Percentiles rank a stretch among this genome's conserved stretches.
Conservation (phyloP, 2,888 invertebrate species). For the Diaprepes abbreviatus region DNA sequence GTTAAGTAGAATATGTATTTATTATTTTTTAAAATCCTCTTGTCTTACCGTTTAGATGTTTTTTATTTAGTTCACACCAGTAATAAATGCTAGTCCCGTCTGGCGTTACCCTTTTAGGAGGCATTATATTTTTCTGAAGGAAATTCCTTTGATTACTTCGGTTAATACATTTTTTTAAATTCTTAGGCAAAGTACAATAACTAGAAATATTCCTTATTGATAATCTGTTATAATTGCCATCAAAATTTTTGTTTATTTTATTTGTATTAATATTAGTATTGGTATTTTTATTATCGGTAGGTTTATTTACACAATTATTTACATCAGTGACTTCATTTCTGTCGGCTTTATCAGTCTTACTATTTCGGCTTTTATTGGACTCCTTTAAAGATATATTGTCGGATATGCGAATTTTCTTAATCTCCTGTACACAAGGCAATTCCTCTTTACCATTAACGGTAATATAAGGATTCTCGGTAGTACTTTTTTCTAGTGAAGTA, state of each 20-base stretch:
- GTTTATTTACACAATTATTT: slow-evolving; percentile 47
- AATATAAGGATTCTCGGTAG: slow-evolving; percentile 70
- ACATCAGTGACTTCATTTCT: slow-evolving; percentile 32
- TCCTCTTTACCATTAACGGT: slow-evolving; percentile 80
- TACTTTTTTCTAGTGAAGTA: slow-evolving; percentile 58
- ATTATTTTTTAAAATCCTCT: too few relatives aligned
- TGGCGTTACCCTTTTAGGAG: slow-evolving; percentile 83
- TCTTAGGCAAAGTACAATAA: slow-evolving; percentile 71
- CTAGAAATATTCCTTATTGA: slow-evolving; percentile 65
- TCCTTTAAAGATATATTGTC: slow-evolving; percentile 46
- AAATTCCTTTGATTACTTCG: slow-evolving; percentile 55
- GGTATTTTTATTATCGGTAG: slow-evolving; percentile 48
- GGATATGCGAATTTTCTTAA: slow-evolving; percentile 57
- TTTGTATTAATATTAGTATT: slow-evolving; percentile 55
- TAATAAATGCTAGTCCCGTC: slow-evolving; percentile 90
- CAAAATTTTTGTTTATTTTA: slow-evolving; percentile 56
- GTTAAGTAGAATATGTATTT: too few relatives aligned
- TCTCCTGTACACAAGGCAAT: slow-evolving; percentile 72
- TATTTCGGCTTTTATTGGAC: slow-evolving; percentile 33
- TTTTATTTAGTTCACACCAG: slow-evolving; percentile 86
- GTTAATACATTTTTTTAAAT: slow-evolving; percentile 58
- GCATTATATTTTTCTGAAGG: slow-evolving; percentile 65
- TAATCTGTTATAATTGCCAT: slow-evolving; percentile 65
- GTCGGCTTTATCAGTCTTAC: slow-evolving; percentile 38
- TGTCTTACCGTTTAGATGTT: slow-evolving; percentile 71